Evolutionary conservation across 2,113 vertebrate species (phyloP).

Genomic region (Aphyosemion australe): DNA sequence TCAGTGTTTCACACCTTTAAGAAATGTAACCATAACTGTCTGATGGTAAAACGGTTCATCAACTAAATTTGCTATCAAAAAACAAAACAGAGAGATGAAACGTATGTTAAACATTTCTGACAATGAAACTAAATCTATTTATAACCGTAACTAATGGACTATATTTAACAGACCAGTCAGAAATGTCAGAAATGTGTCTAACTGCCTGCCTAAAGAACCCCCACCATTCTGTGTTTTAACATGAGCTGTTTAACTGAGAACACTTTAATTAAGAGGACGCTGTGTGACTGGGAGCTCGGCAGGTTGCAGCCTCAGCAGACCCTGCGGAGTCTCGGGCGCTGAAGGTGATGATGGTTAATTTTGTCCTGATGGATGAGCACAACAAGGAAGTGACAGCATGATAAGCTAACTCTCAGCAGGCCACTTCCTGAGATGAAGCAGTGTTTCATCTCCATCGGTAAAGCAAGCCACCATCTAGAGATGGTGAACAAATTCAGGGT

Average conservation of each 20-base stretch:
- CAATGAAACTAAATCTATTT: no score
- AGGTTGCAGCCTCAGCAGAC: constrained; percentile 38
- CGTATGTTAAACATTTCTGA: no score
- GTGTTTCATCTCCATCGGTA: constrained; percentile 1
- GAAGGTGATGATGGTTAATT: constrained; percentile 41
- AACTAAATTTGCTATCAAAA: no score
- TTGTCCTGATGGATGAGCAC: constrained; percentile 27
- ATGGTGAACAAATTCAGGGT: constrained; percentile 12
- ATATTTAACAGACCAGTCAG: no score
- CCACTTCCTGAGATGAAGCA: not conserved
- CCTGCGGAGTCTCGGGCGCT: constrained; percentile 32
- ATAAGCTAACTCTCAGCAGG: constrained; percentile 27
- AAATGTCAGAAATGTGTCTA: no score
- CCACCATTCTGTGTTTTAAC: no score
- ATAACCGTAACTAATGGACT: no score
- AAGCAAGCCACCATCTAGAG: constrained; percentile 14
- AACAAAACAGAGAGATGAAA: no score
- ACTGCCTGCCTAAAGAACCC: no score
- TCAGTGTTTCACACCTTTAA: no score
- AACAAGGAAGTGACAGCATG: constrained; percentile 35
- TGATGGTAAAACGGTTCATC: no score
- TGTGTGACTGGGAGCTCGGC: constrained; percentile 36
- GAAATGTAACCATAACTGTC: no score
- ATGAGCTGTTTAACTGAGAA: not conserved
- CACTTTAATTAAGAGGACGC: constrained; percentile 35